Evolutionary conservation across 2,113 vertebrate genomes (phyloP), one percentile per base, ranked within the genome.

Genomic region (Hyaena hyaena): DNA sequence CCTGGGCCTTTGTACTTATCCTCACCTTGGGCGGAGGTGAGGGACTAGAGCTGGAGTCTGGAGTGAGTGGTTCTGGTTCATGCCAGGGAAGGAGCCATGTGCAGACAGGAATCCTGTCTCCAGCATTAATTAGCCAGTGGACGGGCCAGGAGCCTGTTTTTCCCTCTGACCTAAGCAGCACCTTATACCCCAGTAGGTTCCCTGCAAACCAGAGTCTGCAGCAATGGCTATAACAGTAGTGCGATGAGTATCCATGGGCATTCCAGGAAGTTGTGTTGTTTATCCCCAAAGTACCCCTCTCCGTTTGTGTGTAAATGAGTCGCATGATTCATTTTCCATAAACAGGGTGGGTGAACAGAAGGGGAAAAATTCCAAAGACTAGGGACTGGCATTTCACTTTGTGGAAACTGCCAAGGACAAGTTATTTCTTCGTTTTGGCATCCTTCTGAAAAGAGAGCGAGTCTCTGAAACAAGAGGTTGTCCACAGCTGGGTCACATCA

Each of bases 291-390:
- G 86, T 93, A 35, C 39, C 97, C 39, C 97, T 97, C 88, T 98
- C 97, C 90, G 39, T 95, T 96, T 95, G 96, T 98, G 82, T 95
- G 86, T 74, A 96, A 98, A 94, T 81, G 88, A 98, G 96, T 92
- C 66, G 33, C 93, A 77, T 95, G 84, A 96, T 95, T 98, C 95
- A 96, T 97, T 98, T 97, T 96, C 98, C 97, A 98, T 98, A 98
- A 98, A 97, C 95, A 92, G 91, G 83, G 33, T 84, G 93, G 94
- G 79, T 96, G 95, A 91, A 90, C 93, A 97, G 93, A 97, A 93
- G 89, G 84, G 93, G 77, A n/a, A 95, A 89, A 73, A 92, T 81
- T 95, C 95, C 58, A 68, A 96, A 93, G 71, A 48, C 93, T 83
- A 19, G 43, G 24, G 94, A 77, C 95, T 96, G 95, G 84, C 97